Percentiles rank a stretch among this genome's conserved stretches.
Evolutionary conservation across 2,113 vertebrate genomes (phyloP).

Genomic region (Calyptommatus sinebrachiatus): DNA sequence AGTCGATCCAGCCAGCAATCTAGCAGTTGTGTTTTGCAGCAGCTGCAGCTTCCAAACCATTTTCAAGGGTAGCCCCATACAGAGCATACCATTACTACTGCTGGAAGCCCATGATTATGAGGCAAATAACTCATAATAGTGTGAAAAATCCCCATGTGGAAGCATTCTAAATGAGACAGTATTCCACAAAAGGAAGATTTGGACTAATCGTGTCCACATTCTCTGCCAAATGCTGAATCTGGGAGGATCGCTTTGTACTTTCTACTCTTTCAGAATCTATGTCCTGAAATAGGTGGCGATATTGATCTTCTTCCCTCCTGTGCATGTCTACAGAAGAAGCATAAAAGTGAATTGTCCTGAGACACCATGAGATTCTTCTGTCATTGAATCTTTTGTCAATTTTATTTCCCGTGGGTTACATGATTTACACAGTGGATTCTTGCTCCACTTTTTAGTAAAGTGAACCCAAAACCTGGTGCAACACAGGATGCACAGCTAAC

Average conservation of each 20-base stretch:
- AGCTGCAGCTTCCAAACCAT: too few relatives aligned
- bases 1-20: too few relatives aligned
- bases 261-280: not conserved
- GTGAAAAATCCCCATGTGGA: too few relatives aligned
- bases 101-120: too few relatives aligned
- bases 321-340: not conserved
- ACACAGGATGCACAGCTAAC: slow-evolving; percentile 9
- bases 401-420: not conserved
- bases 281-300: slow-evolving; percentile 5
- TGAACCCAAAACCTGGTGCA: not conserved
- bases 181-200: not conserved
- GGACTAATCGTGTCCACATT: not conserved
- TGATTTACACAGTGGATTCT: not conserved
- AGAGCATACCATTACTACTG: too few relatives aligned
- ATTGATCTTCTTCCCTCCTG: slow-evolving; percentile 20
- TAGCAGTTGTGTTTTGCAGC: too few relatives aligned
- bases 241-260: not conserved
- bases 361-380: too few relatives aligned
- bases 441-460: not conserved
- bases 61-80: too few relatives aligned
- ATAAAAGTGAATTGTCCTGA: slow-evolving; percentile 29
- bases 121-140: too few relatives aligned
- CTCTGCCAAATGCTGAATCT: not conserved
- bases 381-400: not conserved
- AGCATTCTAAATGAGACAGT: not conserved